A percentile compares a stretch with the other conserved stretches of the same genome.
These are phyloP conservation scores for Taxidea taxus DNA, from an alignment of 2,113 vertebrate species.

Conservation along the genomic window DNA sequence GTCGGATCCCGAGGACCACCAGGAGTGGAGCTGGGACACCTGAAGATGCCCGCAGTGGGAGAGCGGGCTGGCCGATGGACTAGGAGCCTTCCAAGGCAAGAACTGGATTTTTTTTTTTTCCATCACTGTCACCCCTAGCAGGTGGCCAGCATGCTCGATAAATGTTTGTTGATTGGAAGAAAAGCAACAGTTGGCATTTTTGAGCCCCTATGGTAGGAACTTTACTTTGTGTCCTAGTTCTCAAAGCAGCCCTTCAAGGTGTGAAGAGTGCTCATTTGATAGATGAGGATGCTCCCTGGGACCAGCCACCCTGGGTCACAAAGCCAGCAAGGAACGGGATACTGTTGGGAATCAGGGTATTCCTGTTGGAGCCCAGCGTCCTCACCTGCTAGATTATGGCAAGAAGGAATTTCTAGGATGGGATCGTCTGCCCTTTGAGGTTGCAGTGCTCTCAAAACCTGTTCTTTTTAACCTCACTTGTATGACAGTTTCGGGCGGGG, in stretches of 20 bases:
- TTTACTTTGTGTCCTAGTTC: neutral
- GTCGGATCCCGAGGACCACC: neutral
- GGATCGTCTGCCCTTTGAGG: neutral
- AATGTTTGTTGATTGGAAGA: neutral
- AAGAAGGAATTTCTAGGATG: neutral
- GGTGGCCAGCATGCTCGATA: neutral
- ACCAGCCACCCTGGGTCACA: neutral
- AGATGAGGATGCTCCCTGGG: neutral
- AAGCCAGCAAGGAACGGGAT: neutral
- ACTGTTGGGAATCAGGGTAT: neutral
- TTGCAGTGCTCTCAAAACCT: neutral
- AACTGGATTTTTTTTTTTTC: too few species aligned
- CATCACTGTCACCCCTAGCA: neutral
- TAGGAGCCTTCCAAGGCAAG: neutral
- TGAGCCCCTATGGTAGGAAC: neutral
- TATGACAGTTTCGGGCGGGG: neutral
- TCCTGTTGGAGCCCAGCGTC: neutral
- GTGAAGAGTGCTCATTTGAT: neutral
- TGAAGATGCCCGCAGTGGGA: neutral
- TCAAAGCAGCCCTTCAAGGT: neutral
- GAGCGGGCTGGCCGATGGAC: neutral
- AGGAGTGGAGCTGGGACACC: neutral
- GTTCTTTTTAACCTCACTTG: neutral
- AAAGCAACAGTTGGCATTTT: too few species aligned
- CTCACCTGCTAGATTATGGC: neutral